Conservation (phyloP, 2,113 vertebrate genomes). For the Perognathus longimembris region DNA sequence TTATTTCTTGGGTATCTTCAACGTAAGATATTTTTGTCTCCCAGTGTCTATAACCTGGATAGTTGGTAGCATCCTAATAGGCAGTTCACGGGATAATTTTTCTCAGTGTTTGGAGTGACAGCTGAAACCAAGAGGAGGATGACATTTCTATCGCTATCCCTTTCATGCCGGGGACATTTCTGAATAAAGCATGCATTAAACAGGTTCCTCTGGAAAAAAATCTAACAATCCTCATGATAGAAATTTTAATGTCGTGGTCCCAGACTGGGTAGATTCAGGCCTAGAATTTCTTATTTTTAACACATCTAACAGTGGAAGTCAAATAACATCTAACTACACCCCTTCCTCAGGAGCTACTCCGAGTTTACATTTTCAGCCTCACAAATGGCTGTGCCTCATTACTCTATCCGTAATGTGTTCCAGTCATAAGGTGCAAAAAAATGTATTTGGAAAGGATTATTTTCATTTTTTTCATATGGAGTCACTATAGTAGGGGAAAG, state of each 20-base stretch:
- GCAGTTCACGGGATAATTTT: background rate
- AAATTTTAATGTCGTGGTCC: conserved; percentile 41
- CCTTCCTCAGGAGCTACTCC: background rate
- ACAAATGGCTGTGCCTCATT: background rate
- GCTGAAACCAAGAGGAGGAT: conserved; percentile 28
- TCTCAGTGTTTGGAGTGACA: conserved; percentile 24
- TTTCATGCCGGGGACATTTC: conserved; percentile 10
- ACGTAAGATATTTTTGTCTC: background rate
- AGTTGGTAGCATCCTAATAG: background rate
- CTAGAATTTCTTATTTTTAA: conserved; percentile 48
- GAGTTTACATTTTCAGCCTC: background rate
- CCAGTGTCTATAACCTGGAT: background rate
- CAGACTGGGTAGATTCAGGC: conserved; percentile 14
- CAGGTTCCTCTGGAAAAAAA: conserved; percentile 47
- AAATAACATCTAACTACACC: background rate
- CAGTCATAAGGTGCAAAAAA: conserved; percentile 39
- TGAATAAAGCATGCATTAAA: conserved; percentile 34
- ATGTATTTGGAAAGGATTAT: background rate
- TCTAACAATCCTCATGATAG: background rate
- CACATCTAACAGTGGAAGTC: background rate
- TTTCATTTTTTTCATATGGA: conserved; percentile 55
- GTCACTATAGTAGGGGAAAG: background rate
- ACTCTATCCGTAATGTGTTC: background rate
- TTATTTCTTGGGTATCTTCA: background rate
- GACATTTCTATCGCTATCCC: background rate